Base-by-base conservation (phyloP, 1,140 invertebrate genomes). In the Cyclina sinensis region DNA sequence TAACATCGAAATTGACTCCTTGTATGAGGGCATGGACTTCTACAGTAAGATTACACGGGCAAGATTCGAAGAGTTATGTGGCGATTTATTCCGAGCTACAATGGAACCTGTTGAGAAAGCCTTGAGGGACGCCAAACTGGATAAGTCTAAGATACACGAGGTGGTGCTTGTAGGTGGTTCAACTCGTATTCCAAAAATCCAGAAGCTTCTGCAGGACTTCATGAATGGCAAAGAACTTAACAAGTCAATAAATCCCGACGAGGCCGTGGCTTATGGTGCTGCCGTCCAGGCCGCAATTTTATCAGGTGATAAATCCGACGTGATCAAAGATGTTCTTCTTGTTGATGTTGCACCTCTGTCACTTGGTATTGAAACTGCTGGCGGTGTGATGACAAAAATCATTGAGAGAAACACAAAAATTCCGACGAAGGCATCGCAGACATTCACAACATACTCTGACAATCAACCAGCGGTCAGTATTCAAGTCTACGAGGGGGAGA, bases 21-120 rank as follows among this genome's bases (percentile, higher is more conserved):
- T 99, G 51, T 98, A 97, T 93, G 99, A 99, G 94, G 99, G 99
- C 76, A 97, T 99, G 90, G 99, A 99, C 94, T 99, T 99, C 96
- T 99, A 99, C 95, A 99, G 98, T 0, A 98, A 97, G 98, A 99
- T n/a, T n/a, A n/a, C n/a, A n/a, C n/a, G n/a, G n/a, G n/a, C n/a
- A n/a, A n/a, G n/a, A n/a, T n/a, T n/a, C n/a, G n/a, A n/a, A n/a
- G n/a, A n/a, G n/a, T n/a, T n/a, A n/a, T n/a, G n/a, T n/a, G n/a
- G n/a, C n/a, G n/a, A n/a, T n/a, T n/a, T n/a, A n/a, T n/a, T n/a
- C n/a, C n/a, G n/a, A n/a, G n/a, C n/a, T n/a, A n/a, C n/a, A n/a
- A n/a, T n/a, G n/a, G n/a, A n/a, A n/a, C n/a, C n/a, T n/a, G n/a
- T n/a, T n/a, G n/a, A n/a, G 94, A 99, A 99, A 95, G 97, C 98